Base-by-base conservation (phyloP, 2,113 vertebrate genomes). In the Epinephelus moara region DNA sequence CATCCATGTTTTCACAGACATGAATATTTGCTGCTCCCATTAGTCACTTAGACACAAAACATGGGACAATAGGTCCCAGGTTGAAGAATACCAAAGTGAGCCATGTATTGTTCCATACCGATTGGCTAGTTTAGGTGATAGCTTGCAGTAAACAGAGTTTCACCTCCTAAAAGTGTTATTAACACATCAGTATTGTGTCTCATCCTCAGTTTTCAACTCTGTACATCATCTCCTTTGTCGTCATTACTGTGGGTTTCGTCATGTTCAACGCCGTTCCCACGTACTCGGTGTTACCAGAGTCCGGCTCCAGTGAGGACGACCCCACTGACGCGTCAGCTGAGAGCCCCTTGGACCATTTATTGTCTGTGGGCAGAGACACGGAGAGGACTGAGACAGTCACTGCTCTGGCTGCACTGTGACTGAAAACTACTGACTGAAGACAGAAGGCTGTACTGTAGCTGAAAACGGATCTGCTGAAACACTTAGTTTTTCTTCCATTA, bases 161-260 rank as follows among this genome's bases (percentile, higher is more conserved):
- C 17, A 21, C 4, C 17, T 53, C 8, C 7, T 9, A 45, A 33
- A 27, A 27, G 1, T 25, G 14, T 64, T 27, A 6, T 0, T 55
- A 15, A 70, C 14, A 3, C 25, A 11, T 73, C 8, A 11, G 0
- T 57, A 4, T 69, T 10, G 15, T 70, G 23, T 81, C 30, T 75
- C n/a, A 1, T 80, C 64, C 52, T 15, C 92, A 96, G 95, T 96
- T 96, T 90, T 99, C 98, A 3, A 89, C 88, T 13, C 95, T 99
- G 14, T 99, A 99, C 92, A 95, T 99, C 75, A 2, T 99, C 70
- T 96, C 98, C 7, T 98, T 99, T 3, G 67, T 95, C 0, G 8
- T 97, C 93, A 99, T 99, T 95, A 97, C 96, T 50, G 81, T 96
- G 79, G 98, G 98, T 1, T 99, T 99, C 23, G 30, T 96, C 81